These are phyloP conservation scores for Phania funesta DNA, from an alignment of 2,888 invertebrate species.

Conservation along the genomic window DNA sequence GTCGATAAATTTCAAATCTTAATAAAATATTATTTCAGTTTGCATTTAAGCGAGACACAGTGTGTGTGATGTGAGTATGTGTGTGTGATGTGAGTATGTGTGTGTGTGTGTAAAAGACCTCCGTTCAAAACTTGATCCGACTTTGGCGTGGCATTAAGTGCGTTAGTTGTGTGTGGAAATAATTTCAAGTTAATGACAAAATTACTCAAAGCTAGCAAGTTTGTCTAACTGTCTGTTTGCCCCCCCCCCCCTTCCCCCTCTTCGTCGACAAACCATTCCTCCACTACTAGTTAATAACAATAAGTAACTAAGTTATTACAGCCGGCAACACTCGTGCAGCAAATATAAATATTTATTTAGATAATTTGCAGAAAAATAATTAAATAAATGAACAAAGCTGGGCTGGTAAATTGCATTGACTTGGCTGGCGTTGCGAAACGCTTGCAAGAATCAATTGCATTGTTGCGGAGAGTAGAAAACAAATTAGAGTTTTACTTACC, in stretches of 20 bases:
- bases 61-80: not conserved
- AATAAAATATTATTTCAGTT: not conserved
- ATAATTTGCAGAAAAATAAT: slow-evolving; percentile 46
- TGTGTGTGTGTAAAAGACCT: slow-evolving; percentile 17
- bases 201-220: slow-evolving; percentile 67
- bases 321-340: slow-evolving; percentile 58
- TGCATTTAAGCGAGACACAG: not conserved
- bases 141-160: slow-evolving; percentile 63
- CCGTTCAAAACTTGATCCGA: slow-evolving; percentile 37
- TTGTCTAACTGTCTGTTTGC: slow-evolving; percentile 22
- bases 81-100: not conserved
- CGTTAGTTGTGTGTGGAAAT: slow-evolving; percentile 71
- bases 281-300: slow-evolving; percentile 34
- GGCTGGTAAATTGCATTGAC: slow-evolving; percentile 37
- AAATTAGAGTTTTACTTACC: slow-evolving; percentile 84
- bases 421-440: slow-evolving; percentile 23
- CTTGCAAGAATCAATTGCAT: not conserved
- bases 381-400: slow-evolving; percentile 29
- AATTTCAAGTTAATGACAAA: slow-evolving; percentile 78
- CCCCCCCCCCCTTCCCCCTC: too few relatives aligned
- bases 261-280: too few relatives aligned
- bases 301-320: slow-evolving; percentile 55
- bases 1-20: slow-evolving; percentile 43
- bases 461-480: not conserved
- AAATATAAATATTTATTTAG: slow-evolving; percentile 58